Evolutionary conservation across 2,113 vertebrate species (phyloP).

Genomic region (Xiphophorus couchianus): DNA sequence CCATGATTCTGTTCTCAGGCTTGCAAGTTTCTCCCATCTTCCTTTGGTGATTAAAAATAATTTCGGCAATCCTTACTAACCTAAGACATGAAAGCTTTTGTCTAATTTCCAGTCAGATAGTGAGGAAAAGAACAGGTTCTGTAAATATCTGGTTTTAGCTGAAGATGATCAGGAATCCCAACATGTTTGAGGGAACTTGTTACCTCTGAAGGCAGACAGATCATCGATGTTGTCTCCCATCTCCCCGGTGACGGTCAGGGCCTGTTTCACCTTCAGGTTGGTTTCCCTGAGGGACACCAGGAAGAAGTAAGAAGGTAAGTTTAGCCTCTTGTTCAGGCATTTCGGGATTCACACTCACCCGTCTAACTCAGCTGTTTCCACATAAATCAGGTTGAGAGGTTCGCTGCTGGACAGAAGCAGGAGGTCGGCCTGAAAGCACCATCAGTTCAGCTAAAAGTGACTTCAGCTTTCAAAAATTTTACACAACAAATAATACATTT

Average conservation of each 20-base stretch:
- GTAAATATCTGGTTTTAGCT: background rate
- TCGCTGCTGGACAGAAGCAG: conserved; percentile 94
- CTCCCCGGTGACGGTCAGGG: conserved; percentile 86
- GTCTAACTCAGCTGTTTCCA: conserved; percentile 93
- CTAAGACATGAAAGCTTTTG: background rate
- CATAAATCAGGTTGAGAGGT: conserved; percentile 88
- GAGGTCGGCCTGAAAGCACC: conserved; percentile 85
- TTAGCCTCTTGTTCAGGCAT: background rate
- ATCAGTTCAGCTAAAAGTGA: background rate
- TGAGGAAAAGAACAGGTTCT: background rate
- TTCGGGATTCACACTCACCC: conserved; percentile 78
- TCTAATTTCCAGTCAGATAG: background rate
- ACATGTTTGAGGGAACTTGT: conserved; percentile 21
- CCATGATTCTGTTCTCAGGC: too few species aligned
- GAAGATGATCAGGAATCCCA: background rate
- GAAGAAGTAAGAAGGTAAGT: conserved; percentile 21
- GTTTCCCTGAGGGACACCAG: conserved; percentile 85
- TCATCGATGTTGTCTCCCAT: conserved; percentile 81
- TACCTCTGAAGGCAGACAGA: conserved; percentile 87
- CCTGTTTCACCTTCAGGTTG: conserved; percentile 96
- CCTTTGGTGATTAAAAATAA: too few species aligned
- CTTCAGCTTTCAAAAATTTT: too few species aligned
- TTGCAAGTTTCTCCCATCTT: too few species aligned
- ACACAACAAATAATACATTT: too few species aligned
- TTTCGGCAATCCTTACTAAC: too few species aligned